Percentiles rank a stretch among this genome's conserved stretches.
Evolutionary conservation across 2,113 vertebrate genomes (phyloP).

Genomic region (Piaya cayana): DNA sequence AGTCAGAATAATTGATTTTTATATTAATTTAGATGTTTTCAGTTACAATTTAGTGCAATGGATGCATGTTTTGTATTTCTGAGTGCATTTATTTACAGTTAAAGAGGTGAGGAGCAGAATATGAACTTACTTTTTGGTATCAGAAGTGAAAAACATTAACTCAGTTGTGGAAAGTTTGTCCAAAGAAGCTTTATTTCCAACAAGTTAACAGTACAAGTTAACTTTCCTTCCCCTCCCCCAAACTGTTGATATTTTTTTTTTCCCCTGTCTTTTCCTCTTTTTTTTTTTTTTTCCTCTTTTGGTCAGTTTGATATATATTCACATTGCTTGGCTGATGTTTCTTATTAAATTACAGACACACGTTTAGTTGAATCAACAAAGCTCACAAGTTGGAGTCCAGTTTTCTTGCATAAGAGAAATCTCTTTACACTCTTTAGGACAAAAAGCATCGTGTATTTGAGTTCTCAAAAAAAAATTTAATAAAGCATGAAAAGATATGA

Average conservation of each 20-base stretch:
- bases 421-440: slow-evolving; percentile 78
- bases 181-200: slow-evolving; percentile 53
- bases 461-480: slow-evolving; percentile 88
- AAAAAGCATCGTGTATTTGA: slow-evolving; percentile 87
- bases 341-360: slow-evolving; percentile 88
- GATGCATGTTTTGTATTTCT: background rate
- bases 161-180: slow-evolving; percentile 53
- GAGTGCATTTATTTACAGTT: background rate
- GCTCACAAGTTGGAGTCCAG: slow-evolving; percentile 79
- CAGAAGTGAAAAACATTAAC: background rate
- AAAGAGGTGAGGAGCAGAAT: background rate
- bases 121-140: background rate
- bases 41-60: background rate
- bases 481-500: slow-evolving; percentile 99
- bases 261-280: slow-evolving; percentile 44
- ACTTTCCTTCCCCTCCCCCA: slow-evolving; percentile 27
- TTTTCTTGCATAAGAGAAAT: slow-evolving; percentile 63
- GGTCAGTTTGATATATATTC: slow-evolving; percentile 77
- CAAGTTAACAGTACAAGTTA: slow-evolving; percentile 72
- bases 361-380: slow-evolving; percentile 88
- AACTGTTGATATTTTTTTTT: background rate
- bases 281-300: background rate
- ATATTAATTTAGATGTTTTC: slow-evolving; percentile 17
- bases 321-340: slow-evolving; percentile 77
- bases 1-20: background rate